Conservation (phyloP, 2,113 vertebrate species). For the Pteruthius melanotis region DNA sequence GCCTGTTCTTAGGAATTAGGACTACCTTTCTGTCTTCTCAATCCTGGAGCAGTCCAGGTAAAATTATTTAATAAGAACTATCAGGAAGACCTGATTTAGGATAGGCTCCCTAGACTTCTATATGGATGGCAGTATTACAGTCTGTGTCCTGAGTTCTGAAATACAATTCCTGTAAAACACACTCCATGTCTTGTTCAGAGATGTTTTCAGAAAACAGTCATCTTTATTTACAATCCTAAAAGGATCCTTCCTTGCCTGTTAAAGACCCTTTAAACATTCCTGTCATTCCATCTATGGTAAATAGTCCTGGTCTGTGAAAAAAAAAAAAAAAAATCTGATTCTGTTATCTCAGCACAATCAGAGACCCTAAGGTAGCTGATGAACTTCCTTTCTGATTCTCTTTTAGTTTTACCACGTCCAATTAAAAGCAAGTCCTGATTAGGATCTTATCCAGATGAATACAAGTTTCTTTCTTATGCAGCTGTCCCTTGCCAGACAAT, state of each 20-base stretch:
- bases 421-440: neutral
- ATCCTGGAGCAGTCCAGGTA: neutral
- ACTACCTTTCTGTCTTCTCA: neutral
- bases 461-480: neutral
- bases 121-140: neutral
- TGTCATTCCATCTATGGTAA: neutral
- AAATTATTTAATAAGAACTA: neutral
- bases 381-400: neutral
- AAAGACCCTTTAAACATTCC: neutral
- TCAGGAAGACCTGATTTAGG: neutral
- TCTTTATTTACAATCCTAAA: neutral
- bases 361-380: neutral
- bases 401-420: neutral
- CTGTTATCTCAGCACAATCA: neutral
- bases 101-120: neutral
- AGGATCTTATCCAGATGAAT: neutral
- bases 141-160: fast-evolving
- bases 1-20: neutral
- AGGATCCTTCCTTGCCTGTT: neutral
- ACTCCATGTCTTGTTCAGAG: neutral
- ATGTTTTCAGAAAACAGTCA: neutral
- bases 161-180: neutral
- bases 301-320: neutral
- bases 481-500: neutral
- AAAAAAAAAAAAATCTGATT: neutral